A percentile compares a stretch with the other conserved stretches of the same genome.
phyloP scores from a whole-genome alignment of 2,797 vertebrate genomes.

The Cryptoprocta ferox region DNA sequence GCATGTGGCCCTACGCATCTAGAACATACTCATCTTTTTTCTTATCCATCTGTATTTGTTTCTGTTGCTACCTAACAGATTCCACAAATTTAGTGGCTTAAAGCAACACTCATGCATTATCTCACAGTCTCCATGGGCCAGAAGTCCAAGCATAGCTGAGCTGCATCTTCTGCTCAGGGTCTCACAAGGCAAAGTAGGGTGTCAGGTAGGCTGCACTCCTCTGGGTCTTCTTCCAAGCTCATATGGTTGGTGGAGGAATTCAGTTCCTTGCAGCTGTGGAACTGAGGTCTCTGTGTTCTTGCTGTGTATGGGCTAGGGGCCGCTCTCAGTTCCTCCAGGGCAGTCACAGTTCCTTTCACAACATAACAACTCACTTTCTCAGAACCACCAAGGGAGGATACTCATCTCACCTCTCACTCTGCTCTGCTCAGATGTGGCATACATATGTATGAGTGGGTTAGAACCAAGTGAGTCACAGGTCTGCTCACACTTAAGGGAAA shows the following conservation, averaged over 20 bases:
- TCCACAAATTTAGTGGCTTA: neutral
- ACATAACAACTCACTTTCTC: neutral
- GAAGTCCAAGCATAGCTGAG: neutral
- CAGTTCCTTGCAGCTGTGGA: neutral
- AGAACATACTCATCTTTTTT: neutral
- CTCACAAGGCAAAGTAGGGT: neutral
- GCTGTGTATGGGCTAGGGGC: no score
- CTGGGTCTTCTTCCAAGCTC: neutral
- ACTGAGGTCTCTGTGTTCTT: neutral
- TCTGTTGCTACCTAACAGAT: neutral
- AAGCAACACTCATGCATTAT: neutral
- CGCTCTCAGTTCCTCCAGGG: neutral
- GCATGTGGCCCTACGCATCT: neutral
- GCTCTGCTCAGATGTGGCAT: neutral
- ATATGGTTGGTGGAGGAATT: neutral
- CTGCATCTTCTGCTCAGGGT: neutral
- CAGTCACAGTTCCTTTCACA: neutral
- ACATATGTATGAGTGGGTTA: neutral
- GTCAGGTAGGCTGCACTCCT: neutral
- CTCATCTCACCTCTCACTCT: neutral
- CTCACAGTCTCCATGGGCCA: neutral
- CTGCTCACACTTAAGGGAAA: neutral
- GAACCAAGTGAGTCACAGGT: neutral
- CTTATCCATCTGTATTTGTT: neutral
- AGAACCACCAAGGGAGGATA: neutral